These are phyloP conservation scores for Tapirus indicus DNA, from an alignment of 2,797 vertebrate genomes.

Conservation along the genomic window DNA sequence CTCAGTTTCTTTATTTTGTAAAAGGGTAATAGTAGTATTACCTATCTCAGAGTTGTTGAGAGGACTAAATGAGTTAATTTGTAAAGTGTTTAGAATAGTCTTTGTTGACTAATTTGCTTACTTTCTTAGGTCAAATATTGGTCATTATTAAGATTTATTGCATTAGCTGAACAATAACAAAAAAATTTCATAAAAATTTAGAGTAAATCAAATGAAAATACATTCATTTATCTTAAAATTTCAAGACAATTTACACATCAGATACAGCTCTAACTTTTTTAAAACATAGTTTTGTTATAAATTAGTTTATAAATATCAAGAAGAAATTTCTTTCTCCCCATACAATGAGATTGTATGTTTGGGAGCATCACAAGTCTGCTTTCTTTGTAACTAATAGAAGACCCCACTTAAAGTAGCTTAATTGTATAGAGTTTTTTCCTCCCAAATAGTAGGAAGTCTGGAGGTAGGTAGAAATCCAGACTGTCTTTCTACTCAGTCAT, in stretches of 20 bases:
- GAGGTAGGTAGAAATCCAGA: not conserved
- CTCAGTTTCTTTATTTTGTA: not conserved
- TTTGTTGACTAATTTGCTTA: slow-evolving; percentile 26
- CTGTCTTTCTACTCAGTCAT: not conserved
- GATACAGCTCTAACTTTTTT: not conserved
- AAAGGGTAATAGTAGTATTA: not conserved
- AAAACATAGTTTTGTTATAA: not conserved
- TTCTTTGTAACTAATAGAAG: not conserved
- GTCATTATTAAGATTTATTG: not conserved
- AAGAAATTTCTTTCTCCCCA: not conserved
- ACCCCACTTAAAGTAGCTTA: not conserved
- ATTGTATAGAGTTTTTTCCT: not conserved
- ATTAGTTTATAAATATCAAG: slow-evolving; percentile 16
- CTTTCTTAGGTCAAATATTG: not conserved
- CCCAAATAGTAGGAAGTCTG: not conserved
- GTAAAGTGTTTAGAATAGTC: not conserved
- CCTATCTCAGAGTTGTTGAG: not conserved
- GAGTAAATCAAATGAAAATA: slow-evolving; percentile 3
- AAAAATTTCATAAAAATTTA: not conserved
- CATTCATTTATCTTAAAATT: slow-evolving; percentile 34
- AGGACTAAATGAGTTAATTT: slow-evolving; percentile 31
- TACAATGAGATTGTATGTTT: not conserved
- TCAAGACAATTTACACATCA: not conserved
- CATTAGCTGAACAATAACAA: slow-evolving; percentile 22
- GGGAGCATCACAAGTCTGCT: not conserved